These are phyloP conservation scores for Lepidocyrtoides sp. DNA, from an alignment of 2,888 invertebrate species.

Conservation along the genomic window DNA sequence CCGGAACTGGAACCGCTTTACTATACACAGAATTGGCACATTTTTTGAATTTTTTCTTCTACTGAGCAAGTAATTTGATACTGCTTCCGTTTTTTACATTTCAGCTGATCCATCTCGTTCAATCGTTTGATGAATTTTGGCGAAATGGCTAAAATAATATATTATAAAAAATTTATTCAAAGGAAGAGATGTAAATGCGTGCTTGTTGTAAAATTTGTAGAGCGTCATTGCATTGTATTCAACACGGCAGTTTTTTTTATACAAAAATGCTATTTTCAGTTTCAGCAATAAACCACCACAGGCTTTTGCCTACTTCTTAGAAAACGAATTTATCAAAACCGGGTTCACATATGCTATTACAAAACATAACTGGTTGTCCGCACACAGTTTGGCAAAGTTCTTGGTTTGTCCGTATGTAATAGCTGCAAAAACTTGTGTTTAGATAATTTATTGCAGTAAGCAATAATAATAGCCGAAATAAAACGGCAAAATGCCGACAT, in stretches of 20 bases:
- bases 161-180: not conserved
- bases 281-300: too few relatives aligned
- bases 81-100: not conserved
- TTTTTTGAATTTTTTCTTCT: not conserved
- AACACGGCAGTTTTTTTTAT: too few relatives aligned
- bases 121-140: not conserved
- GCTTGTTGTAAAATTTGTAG: too few relatives aligned
- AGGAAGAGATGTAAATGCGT: too few relatives aligned
- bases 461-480: slow-evolving; percentile 1
- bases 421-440: not conserved
- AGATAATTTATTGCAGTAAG: not conserved
- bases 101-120: too few relatives aligned
- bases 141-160: not conserved
- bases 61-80: not conserved
- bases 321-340: too few relatives aligned
- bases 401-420: too few relatives aligned
- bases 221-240: too few relatives aligned
- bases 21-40: not conserved
- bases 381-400: not conserved
- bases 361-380: not conserved
- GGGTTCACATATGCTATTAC: too few relatives aligned
- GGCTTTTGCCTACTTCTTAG: too few relatives aligned
- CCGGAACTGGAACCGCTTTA: not conserved
- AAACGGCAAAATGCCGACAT: slow-evolving; percentile 25
- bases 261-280: too few relatives aligned